Evolutionary conservation across 2,888 invertebrate genomes (phyloP), one percentile per base, ranked within the genome.

Genomic region (Campoletis raptor): DNA sequence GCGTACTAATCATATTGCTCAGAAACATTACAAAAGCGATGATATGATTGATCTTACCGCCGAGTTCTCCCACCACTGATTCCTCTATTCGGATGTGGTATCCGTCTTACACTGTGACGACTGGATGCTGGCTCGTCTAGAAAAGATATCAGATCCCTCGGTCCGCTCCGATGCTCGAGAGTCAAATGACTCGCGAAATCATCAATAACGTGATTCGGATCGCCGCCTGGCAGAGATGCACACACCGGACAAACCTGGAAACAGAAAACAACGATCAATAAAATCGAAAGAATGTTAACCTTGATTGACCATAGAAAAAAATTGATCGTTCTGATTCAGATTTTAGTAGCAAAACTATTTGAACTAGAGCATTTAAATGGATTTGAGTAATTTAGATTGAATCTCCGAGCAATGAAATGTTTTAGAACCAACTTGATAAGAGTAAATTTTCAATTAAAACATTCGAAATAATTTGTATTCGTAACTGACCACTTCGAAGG

Each of bases 181-280:
- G 98, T 97, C 93, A 99, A 96, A 96, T 99, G 99, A 92, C 98
- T 98, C 90, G 98, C 97, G 95, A 99, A 98, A 96, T 99, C 99
- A 95, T 99, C 99, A 89, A 99, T 99, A 95, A 99, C 98, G 94
- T 98, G 97, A 95, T 99, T 99, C 87, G 99, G 99, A 95, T 99
- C 99, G 80, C 99, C 99, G 89, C 99, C 99, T 57, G 99, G 98
- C 95, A 98, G 96, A 88, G 99, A 98, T 88, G 99, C 99, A 95
- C 99, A 99, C 79, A 99, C 97, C 89, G 99, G 99, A 95, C 99
- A 99, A 83, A 99, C 98, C 96, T 99, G 95, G 80, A 36, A 81
- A 76, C 66, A 80, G 70, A 45, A 78, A 24, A 18, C 67, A 36
- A n/a, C n/a, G 42, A 70, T 40, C 45, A 48, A 83, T 21, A 66